phyloP scores from a whole-genome alignment of 2,113 vertebrate genomes.

The Todiramphus saurophagus region DNA sequence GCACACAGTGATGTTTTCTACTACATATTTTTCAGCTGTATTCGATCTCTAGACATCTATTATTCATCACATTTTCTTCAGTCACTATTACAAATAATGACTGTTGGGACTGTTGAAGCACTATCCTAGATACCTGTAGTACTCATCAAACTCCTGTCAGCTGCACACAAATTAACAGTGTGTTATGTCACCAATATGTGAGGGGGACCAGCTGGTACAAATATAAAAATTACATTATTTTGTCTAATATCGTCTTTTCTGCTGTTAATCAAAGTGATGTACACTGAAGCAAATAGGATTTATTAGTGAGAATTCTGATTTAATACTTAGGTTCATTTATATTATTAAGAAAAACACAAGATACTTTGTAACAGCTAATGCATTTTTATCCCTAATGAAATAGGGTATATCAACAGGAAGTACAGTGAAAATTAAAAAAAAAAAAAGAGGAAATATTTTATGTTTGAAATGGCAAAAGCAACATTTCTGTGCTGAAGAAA shows the following conservation, averaged over 20 bases:
- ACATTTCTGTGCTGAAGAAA: background rate
- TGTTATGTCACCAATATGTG: background rate
- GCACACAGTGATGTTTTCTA: background rate
- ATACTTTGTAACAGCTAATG: background rate
- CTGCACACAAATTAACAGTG: background rate
- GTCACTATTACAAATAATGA: background rate
- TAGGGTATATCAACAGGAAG: background rate
- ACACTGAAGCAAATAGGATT: background rate
- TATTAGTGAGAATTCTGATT: background rate
- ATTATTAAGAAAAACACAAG: background rate
- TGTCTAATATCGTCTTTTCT: background rate
- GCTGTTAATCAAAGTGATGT: background rate
- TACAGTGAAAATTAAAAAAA: background rate
- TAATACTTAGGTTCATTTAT: background rate
- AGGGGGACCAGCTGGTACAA: background rate
- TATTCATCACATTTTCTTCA: background rate
- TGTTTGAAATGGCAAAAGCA: background rate
- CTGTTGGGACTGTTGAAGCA: background rate
- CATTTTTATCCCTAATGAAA: background rate
- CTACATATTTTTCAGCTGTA: background rate
- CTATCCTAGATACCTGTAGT: background rate
- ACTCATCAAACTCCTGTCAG: background rate
- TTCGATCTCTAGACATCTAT: background rate
- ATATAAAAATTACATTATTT: background rate
- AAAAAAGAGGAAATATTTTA: background rate